Percentiles rank a stretch among this genome's conserved stretches.
These are phyloP conservation scores for Drosophila buzzatii DNA, from an alignment of 2,888 invertebrate genomes.

Conservation along the genomic window DNA sequence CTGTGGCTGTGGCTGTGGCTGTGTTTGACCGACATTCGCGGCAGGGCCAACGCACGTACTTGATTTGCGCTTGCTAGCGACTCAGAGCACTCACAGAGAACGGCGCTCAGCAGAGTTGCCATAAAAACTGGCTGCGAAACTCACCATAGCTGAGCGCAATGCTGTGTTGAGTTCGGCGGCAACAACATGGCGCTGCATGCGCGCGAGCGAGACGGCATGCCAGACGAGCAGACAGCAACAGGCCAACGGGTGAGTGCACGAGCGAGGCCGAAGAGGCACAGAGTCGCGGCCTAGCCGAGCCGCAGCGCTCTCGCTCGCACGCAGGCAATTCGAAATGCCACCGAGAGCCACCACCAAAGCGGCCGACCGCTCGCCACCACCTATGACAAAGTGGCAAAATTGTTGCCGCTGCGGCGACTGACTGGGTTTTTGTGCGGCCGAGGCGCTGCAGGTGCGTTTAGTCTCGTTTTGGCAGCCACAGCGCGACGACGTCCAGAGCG, in stretches of 20 bases:
- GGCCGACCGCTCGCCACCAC: constrained; percentile 30
- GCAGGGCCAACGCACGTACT: neutral
- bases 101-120: constrained; percentile 39
- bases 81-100: neutral
- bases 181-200: constrained; percentile 64
- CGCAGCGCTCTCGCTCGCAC: constrained; percentile 35
- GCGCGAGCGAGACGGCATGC: constrained; percentile 45
- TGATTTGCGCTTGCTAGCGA: neutral
- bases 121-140: constrained; percentile 54
- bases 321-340: constrained; percentile 1
- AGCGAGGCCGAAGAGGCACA: constrained; percentile 8
- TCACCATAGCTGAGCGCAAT: constrained; percentile 54
- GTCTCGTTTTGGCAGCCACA: constrained; percentile 83
- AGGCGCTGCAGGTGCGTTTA: constrained; percentile 83
- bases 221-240: constrained; percentile 7
- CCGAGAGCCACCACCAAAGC: constrained; percentile 31
- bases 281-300: constrained; percentile 6
- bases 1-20: neutral
- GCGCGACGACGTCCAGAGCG: constrained; percentile 70
- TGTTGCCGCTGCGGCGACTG: constrained; percentile 50
- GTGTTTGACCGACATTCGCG: constrained; percentile 52
- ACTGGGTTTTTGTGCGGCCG: constrained; percentile 62
- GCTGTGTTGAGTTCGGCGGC: constrained; percentile 38
- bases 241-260: constrained; percentile 6
- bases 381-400: constrained; percentile 68